These are phyloP conservation scores for Neuroterus valhalla DNA, from an alignment of 1,140 invertebrate genomes.

Conservation along the genomic window DNA sequence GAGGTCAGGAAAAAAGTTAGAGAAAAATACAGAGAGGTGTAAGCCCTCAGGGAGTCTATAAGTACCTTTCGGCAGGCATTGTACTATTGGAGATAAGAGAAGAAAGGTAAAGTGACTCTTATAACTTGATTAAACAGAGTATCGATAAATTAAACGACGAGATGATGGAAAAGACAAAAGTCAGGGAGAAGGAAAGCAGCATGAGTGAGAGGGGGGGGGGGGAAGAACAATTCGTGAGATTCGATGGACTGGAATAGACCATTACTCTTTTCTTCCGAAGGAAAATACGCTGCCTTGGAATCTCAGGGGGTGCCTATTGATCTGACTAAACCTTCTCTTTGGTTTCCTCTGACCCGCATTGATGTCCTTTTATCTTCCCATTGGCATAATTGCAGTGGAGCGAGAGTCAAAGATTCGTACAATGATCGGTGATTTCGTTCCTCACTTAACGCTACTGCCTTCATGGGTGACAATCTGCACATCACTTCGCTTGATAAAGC, in stretches of 20 bases:
- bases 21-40: too few relatives aligned
- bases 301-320: slow-evolving; percentile 35
- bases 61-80: too few relatives aligned
- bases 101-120: too few relatives aligned
- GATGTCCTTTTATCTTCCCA: not conserved
- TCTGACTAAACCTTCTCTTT: not conserved
- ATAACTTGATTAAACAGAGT: too few relatives aligned
- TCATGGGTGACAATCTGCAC: not conserved
- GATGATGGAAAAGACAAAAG: not conserved
- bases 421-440: slow-evolving; percentile 23
- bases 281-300: slow-evolving; percentile 41
- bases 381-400: not conserved
- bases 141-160: too few relatives aligned
- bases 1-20: too few relatives aligned
- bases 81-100: too few relatives aligned
- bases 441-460: not conserved
- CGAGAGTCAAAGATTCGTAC: not conserved
- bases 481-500: slow-evolving; percentile 2
- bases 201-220: slow-evolving; percentile 25
- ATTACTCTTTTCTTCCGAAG: slow-evolving; percentile 39
- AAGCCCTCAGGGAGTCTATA: too few relatives aligned
- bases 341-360: not conserved
- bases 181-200: slow-evolving; percentile 5
- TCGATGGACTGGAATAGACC: slow-evolving; percentile 51
- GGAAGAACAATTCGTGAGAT: slow-evolving; percentile 38